These are phyloP conservation scores for Hylia prasina DNA, from an alignment of 2,113 vertebrate genomes.

Conservation along the genomic window DNA sequence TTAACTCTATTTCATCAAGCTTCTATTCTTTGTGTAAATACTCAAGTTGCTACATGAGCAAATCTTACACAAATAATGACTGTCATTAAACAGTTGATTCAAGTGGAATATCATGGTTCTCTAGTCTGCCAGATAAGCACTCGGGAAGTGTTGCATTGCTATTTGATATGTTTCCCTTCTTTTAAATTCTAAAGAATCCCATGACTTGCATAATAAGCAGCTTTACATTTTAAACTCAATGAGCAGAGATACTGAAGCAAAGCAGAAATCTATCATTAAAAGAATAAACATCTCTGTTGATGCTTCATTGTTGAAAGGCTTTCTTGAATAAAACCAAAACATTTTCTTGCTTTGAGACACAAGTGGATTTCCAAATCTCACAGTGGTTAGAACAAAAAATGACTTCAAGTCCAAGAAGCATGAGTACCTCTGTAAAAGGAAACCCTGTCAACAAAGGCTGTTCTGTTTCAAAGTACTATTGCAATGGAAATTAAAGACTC, in stretches of 20 bases:
- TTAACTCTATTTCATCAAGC: slow-evolving; percentile 54
- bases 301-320: background rate
- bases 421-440: background rate
- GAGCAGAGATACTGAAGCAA: background rate
- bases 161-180: slow-evolving; percentile 24
- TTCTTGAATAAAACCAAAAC: background rate
- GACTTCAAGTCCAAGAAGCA: background rate
- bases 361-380: slow-evolving; percentile 39
- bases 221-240: slow-evolving; percentile 50
- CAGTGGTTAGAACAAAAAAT: background rate
- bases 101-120: slow-evolving; percentile 27
- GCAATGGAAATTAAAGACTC: background rate
- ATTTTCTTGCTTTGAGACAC: slow-evolving; percentile 10
- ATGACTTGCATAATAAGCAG: slow-evolving; percentile 14
- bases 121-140: slow-evolving; percentile 42
- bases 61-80: slow-evolving; percentile 41
- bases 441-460: background rate
- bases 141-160: slow-evolving; percentile 10
- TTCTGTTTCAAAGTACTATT: slow-evolving; percentile 18
- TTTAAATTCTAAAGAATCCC: slow-evolving; percentile 10
- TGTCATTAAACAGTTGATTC: slow-evolving; percentile 57
- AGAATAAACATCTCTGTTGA: slow-evolving; percentile 12
- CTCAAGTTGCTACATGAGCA: slow-evolving; percentile 46
- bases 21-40: slow-evolving; percentile 47
- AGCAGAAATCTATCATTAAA: background rate